Evolutionary conservation across 2,797 vertebrate species (phyloP), one percentile per base, ranked within the genome.

Genomic region (Aphelocoma californica): DNA sequence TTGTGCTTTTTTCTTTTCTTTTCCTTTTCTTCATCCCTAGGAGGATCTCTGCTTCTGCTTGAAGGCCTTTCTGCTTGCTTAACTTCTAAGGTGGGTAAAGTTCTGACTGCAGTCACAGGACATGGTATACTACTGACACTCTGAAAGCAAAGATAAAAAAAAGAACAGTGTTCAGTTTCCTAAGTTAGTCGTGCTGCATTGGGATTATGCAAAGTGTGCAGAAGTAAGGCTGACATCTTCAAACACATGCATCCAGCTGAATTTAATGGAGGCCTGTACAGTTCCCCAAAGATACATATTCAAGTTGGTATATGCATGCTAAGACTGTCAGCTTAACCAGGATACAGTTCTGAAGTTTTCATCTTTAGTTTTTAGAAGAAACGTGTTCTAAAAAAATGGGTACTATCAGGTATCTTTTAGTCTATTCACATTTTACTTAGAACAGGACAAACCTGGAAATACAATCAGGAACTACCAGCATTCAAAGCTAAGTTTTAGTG

Each of bases 1-100:
- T 98, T 99, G 96, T 99, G 99, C 91, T 99, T 99, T 92, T 99
- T 99, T 95, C 98, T 99, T 95, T 99, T 99, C 97, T 98, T 99
- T 70, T 99, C 99, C 89, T 96, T 98, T 86, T 99, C 98, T 61
- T 97, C 97, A 53, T 98, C 97, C 51, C 97, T 95, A 9, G 97
- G 97, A 26, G 89, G 96, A 25, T 98, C 98, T 96, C 90, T 98
- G 97, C 96, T 97, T 95, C 92, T 98, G 96, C 97, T 97, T 16
- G 97, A 95, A 93, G 97, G 97, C 36, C 97, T 96, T 90, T 98
- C 97, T 3, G 94, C 82, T 45, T 92, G 93, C 54, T 93, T 98
- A 24, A 92, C 53, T 72, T 98, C 98, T 17, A 94, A 65, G 21
- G 96, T 6, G 2, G 98, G 97, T 36, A 98, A 83, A 26, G 97